Evolutionary conservation across 1,140 invertebrate genomes (phyloP), one percentile per base, ranked within the genome.

Genomic region (Drosophila sp.): DNA sequence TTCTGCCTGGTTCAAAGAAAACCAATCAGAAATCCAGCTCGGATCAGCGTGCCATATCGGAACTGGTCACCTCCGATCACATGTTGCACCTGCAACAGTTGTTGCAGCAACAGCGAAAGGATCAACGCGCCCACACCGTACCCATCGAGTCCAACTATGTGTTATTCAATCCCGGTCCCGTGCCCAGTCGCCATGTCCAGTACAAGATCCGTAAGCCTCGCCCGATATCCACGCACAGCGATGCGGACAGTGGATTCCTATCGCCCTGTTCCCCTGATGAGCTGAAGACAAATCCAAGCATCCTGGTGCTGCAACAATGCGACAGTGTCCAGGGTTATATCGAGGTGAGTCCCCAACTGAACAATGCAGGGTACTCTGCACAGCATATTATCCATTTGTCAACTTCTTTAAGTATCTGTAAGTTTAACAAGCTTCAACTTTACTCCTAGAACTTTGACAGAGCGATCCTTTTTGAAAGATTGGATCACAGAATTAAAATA

Each of bases 321-420:
- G 91, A 92, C 61, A 92, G 89, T 59, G 84, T 92, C 41, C 90
- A 92, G 70, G 89, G 89, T 34, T 91, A 91, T 57, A 91, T 91
- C 71, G 91, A 92, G 90, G 91, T 92, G 58, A 92, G 91, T 80
- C 7, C 21, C 14, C 1, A 21, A 4, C 21, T 21, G 21, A 1
- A 4, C 4, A 4, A 21, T 21, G 1, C 4, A 1, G 4, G 4
- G 21, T 21, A 1, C 1, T 4, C 21, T 21, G 21, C 21, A 21
- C 4, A 21, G 21, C 4, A 21, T 21, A n/a, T n/a, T n/a, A n/a
- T n/a, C n/a, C n/a, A n/a, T n/a, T n/a, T n/a, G n/a, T n/a, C n/a
- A n/a, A n/a, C n/a, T n/a, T n/a, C n/a, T n/a, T n/a, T n/a, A n/a
- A n/a, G n/a, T n/a, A n/a, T n/a, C n/a, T n/a, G n/a, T n/a, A n/a